Evolutionary conservation across 2,797 vertebrate genomes (phyloP), one percentile per base, ranked within the genome.

Genomic region (Parotocinclus haroldoi): DNA sequence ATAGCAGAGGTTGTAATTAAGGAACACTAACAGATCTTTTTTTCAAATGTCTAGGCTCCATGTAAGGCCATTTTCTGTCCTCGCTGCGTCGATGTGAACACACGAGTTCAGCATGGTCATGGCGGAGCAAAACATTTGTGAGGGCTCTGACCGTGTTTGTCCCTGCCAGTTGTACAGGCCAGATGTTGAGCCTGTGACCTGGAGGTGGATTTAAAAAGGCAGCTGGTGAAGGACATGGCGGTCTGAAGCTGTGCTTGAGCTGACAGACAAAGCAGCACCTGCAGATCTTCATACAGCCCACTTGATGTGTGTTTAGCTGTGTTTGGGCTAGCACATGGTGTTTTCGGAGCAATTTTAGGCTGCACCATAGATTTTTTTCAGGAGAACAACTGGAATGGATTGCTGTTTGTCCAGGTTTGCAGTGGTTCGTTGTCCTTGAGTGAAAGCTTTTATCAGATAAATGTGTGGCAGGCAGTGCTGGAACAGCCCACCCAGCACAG

Each of bases 381-480:
- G 50, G 53, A 63, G 48, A 71, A 61, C 75, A 74, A 51, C 60
- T 74, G 71, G 71, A n/a, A 61, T 64, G 56, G 16, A 14, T 42
- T 27, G 40, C 8, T 55, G 67, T 73, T 65, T 60, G 42, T 68
- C 66, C 51, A 17, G 63, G 61, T 53, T 73, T 54, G 37, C 60
- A 62, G 60, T 62, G 68, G 60, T 54, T 48, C 36, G 18, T 40
- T 70, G 75, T 50, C 64, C 66, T 73, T 68, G 27, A 71, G 68
- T 48, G 63, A 71, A 69, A 63, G 58, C 63, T 50, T 38, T 58
- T 27, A 52, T 66, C 38, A 57, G 18, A 63, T 63, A 53, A 68
- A 62, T 54, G 40, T 54, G 40, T 42, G 71, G 67, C 63, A 53
- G 39, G 55, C 63, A 57, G 71, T 45, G 10, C 66, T 60, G 37